Conservation (phyloP, 1,140 invertebrate genomes). For the Temnothorax curvispinosus region DNA sequence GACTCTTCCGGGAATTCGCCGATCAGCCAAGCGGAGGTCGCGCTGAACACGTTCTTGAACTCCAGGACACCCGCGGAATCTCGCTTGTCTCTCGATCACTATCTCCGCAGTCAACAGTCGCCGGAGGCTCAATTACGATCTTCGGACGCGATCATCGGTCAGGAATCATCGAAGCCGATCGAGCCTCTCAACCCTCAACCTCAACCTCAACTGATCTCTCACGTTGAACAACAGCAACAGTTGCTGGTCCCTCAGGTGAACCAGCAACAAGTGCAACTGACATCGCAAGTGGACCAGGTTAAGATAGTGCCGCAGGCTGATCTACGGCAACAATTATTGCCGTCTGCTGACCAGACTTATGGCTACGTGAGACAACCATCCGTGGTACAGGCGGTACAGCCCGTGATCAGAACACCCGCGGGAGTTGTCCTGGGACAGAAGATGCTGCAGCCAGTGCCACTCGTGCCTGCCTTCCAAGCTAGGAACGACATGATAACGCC, state of each 20-base stretch:
- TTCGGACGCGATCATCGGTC: background rate
- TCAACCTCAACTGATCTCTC: background rate
- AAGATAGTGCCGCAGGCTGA: constrained; percentile 1
- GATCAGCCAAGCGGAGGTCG: constrained; percentile 22
- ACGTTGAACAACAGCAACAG: constrained; percentile 18
- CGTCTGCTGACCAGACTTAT: constrained; percentile 18
- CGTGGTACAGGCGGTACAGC: constrained; percentile 28
- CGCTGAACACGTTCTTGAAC: constrained; percentile 72
- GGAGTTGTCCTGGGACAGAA: constrained; percentile 14
- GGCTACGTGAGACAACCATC: constrained; percentile 9
- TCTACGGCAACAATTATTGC: constrained; percentile 33
- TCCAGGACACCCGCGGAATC: constrained; percentile 82
- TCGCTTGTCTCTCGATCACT: constrained; percentile 78
- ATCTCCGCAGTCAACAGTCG: constrained; percentile 66
- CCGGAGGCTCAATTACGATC: background rate
- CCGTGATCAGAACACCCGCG: constrained; percentile 6
- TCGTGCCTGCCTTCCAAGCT: constrained; percentile 20
- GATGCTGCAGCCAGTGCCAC: constrained; percentile 9
- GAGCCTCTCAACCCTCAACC: background rate
- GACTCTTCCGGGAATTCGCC: background rate
- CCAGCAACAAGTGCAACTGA: constrained; percentile 36
- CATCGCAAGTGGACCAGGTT: constrained; percentile 2
- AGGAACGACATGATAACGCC: constrained; percentile 58
- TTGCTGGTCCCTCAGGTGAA: background rate
- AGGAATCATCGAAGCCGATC: background rate